A percentile compares a stretch with the other conserved stretches of the same genome.
These are phyloP conservation scores for Aramus guarauna DNA, from an alignment of 2,113 vertebrate genomes.

Conservation along the genomic window DNA sequence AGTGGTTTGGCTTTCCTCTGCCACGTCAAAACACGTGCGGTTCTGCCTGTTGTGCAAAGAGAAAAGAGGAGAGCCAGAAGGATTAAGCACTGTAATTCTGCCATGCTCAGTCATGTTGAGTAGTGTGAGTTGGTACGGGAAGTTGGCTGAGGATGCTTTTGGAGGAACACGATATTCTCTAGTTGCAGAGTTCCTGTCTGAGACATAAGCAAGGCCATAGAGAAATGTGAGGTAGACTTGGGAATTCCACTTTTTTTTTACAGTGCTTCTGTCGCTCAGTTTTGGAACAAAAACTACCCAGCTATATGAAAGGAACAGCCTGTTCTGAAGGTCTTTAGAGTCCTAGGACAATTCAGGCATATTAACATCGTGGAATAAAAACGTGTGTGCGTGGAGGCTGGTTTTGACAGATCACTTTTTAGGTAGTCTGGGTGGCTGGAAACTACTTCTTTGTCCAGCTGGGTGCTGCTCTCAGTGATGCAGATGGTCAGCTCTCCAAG, in stretches of 20 bases:
- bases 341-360: neutral
- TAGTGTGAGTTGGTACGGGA: neutral
- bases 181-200: neutral
- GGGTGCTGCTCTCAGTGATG: neutral
- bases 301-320: neutral
- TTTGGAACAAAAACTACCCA: neutral
- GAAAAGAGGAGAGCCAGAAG: neutral
- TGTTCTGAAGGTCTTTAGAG: neutral
- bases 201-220: neutral
- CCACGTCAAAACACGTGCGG: accelerated
- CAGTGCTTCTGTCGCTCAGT: neutral
- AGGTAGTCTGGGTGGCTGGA: neutral
- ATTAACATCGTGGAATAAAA: neutral
- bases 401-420: neutral
- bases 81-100: accelerated
- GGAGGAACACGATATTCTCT: neutral
- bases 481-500: neutral
- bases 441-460: neutral
- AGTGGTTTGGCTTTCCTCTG: neutral
- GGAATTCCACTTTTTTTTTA: neutral
- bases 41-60: neutral
- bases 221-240: neutral
- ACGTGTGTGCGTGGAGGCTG: accelerated
- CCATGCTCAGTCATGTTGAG: neutral
- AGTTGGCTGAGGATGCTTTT: neutral